These are phyloP conservation scores for Erebia ligea DNA, from an alignment of 2,888 invertebrate species.

Conservation along the genomic window DNA sequence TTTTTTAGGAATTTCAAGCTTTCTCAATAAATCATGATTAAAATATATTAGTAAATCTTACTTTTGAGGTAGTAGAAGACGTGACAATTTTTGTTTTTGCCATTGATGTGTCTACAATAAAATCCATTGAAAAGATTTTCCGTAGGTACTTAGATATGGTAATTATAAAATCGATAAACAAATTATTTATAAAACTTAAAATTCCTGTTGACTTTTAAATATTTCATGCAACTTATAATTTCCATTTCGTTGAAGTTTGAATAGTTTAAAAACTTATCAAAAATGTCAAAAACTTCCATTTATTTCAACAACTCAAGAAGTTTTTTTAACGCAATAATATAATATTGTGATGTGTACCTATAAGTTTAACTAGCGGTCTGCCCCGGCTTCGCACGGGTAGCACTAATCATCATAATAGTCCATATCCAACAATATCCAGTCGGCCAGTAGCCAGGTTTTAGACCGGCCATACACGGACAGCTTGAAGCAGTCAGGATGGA, in stretches of 20 bases:
- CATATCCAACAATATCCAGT: no score
- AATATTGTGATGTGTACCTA: no score
- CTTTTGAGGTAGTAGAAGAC: conserved; percentile 57
- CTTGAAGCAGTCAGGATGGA: no score
- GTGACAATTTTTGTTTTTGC: conserved; percentile 56
- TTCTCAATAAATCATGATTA: no score
- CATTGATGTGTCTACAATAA: conserved; percentile 55
- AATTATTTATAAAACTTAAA: conserved; percentile 2
- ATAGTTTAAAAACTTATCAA: not conserved
- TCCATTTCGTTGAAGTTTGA: conserved; percentile 7
- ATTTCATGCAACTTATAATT: conserved; percentile 18
- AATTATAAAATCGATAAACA: not conserved
- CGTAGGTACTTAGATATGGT: not conserved
- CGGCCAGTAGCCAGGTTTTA: no score
- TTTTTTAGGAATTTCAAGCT: no score
- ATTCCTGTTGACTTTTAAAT: conserved; percentile 3
- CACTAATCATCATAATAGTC: no score
- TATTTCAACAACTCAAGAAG: not conserved
- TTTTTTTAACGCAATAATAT: not conserved
- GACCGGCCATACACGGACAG: no score
- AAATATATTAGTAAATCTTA: conserved; percentile 43
- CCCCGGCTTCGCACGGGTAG: no score
- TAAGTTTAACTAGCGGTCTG: no score
- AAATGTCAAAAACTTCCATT: not conserved
- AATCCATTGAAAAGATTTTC: conserved; percentile 50